phyloP scores from a whole-genome alignment of 2,113 vertebrate species.

The Alligator mississippiensis region DNA sequence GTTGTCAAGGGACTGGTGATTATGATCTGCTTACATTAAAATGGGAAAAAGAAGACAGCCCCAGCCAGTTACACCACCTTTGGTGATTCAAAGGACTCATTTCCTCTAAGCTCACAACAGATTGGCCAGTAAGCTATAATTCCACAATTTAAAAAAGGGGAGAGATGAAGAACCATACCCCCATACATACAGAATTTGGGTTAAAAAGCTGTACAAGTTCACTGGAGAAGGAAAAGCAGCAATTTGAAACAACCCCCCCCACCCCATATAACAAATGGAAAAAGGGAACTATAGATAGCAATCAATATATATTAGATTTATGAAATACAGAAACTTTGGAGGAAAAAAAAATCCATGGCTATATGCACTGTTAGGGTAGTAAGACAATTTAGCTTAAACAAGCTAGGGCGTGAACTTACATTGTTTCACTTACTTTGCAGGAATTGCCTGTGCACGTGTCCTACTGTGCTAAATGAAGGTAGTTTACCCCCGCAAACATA shows the following conservation, averaged over 20 bases:
- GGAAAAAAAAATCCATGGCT: too few relatives aligned
- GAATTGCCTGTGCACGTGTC: too few relatives aligned
- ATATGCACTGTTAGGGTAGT: too few relatives aligned
- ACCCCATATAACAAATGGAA: slow-evolving; percentile 9
- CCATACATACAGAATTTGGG: not conserved
- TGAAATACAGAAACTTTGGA: slow-evolving; percentile 14
- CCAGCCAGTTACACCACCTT: not conserved
- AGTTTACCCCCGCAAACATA: too few relatives aligned
- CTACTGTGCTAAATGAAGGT: too few relatives aligned
- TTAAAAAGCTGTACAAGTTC: slow-evolving; percentile 18
- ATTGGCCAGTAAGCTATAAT: not conserved
- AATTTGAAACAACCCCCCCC: not conserved
- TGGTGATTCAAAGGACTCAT: not conserved
- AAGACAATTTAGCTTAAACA: too few relatives aligned
- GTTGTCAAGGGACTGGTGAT: not conserved
- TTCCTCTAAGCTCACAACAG: not conserved
- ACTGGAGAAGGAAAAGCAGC: not conserved
- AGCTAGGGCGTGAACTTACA: too few relatives aligned
- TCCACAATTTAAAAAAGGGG: not conserved
- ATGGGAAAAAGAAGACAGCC: not conserved
- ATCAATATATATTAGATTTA: slow-evolving; percentile 54
- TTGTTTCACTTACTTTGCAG: too few relatives aligned
- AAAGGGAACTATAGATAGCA: slow-evolving; percentile 50
- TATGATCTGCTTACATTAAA: not conserved
- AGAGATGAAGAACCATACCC: too few relatives aligned